These are phyloP conservation scores for Xenops minutus DNA, from an alignment of 2,797 vertebrate genomes.

Conservation along the genomic window DNA sequence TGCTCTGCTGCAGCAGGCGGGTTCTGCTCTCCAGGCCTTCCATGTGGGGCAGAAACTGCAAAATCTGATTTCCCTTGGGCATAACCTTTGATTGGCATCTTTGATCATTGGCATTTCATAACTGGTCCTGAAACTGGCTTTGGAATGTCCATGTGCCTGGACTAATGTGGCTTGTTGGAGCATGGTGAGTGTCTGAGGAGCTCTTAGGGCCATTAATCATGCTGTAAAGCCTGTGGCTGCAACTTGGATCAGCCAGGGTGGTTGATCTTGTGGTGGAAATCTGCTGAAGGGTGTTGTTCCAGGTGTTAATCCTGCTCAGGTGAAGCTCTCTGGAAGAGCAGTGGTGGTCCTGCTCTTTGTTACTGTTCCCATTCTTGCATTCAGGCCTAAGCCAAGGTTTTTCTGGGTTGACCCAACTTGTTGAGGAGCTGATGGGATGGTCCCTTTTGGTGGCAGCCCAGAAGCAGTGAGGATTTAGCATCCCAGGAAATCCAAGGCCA, in stretches of 20 bases:
- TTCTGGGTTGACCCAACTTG: background rate
- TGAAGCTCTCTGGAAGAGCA: background rate
- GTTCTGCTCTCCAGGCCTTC: background rate
- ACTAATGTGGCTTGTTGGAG: background rate
- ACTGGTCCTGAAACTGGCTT: background rate
- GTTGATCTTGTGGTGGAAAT: background rate
- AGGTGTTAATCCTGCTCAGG: background rate
- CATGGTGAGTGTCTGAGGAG: background rate
- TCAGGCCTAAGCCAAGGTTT: background rate
- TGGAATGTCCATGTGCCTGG: background rate
- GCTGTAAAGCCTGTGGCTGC: background rate
- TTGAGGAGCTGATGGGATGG: fast-evolving
- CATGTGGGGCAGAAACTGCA: background rate
- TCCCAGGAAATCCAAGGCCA: fast-evolving
- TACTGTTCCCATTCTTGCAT: background rate
- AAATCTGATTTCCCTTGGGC: background rate
- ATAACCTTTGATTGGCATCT: background rate
- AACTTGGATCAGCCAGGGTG: background rate
- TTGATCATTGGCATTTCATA: fast-evolving
- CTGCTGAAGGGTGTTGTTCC: background rate
- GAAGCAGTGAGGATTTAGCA: background rate
- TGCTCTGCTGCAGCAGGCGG: background rate
- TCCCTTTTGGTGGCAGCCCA: background rate
- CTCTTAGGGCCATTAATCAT: background rate
- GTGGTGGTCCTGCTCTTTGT: background rate